phyloP scores from a whole-genome alignment of 2,113 vertebrate genomes.

The Salminus brasiliensis region DNA sequence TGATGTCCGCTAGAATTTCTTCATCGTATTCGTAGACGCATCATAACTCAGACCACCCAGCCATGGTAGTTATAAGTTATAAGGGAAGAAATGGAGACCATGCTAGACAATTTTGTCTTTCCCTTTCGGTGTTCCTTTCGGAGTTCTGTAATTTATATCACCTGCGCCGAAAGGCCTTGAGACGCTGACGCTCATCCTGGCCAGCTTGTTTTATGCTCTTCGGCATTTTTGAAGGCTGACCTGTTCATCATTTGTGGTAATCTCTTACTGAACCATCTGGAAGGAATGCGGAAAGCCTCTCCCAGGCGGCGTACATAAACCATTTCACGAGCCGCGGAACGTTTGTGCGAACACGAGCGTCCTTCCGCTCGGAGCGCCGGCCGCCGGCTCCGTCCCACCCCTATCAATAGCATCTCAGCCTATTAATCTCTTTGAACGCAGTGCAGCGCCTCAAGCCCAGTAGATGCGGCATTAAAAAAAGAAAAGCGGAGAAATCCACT shows the following conservation, averaged over 20 bases:
- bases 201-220: neutral
- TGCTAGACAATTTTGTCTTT: neutral
- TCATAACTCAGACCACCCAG: neutral
- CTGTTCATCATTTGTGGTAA: conserved; percentile 36
- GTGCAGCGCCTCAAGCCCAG: conserved; percentile 70
- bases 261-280: conserved; percentile 25
- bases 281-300: conserved; percentile 32
- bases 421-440: conserved; percentile 75
- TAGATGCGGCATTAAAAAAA: conserved; percentile 69
- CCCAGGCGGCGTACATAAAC: conserved; percentile 23
- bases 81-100: neutral
- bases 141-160: neutral
- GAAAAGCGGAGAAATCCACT: conserved; percentile 76
- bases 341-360: conserved; percentile 54
- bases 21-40: neutral
- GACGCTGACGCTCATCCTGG: no score
- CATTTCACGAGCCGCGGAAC: conserved; percentile 29
- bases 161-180: neutral
- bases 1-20: neutral
- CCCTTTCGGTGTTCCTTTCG: neutral
- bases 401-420: conserved; percentile 75
- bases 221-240: neutral
- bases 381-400: conserved; percentile 7
- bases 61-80: neutral
- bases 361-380: conserved; percentile 52